Evolutionary conservation across 1,140 invertebrate species (phyloP).

Genomic region (Papilio polytes): DNA sequence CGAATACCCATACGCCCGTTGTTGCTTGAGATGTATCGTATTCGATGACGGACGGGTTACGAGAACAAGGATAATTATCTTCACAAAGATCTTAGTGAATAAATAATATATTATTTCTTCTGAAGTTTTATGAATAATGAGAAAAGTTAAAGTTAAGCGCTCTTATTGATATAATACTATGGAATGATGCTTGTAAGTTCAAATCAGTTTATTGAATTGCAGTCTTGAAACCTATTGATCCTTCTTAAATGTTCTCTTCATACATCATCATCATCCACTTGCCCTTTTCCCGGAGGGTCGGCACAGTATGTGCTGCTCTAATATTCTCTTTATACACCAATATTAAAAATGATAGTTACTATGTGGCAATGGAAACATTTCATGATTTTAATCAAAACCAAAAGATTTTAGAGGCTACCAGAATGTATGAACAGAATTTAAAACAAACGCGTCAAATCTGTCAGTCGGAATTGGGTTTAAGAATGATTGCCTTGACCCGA

Average conservation of each 20-base stretch:
- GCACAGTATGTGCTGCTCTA: no score
- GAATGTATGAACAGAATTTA: not conserved
- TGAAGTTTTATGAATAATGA: not conserved
- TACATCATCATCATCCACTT: no score
- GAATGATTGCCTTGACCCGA: not conserved
- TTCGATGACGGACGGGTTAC: constrained; percentile 50
- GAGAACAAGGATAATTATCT: constrained; percentile 32
- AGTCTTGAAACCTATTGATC: not conserved
- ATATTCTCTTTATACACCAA: no score
- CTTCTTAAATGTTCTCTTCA: not conserved
- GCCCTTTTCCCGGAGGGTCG: no score
- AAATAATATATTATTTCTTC: constrained; percentile 6
- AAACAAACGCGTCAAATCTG: not conserved
- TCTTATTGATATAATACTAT: not conserved
- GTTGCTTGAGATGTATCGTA: constrained; percentile 51
- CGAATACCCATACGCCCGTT: constrained; percentile 71
- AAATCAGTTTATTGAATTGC: not conserved
- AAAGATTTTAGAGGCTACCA: not conserved
- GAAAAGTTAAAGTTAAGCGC: not conserved
- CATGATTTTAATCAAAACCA: not conserved
- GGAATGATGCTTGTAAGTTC: not conserved
- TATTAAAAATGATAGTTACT: not conserved
- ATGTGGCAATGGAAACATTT: not conserved
- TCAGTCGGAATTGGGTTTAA: not conserved
- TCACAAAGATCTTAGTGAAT: not conserved